A percentile compares a stretch with the other conserved stretches of the same genome.
Evolutionary conservation across 1,140 invertebrate genomes (phyloP).

Genomic region (Sitobion miscanthi): DNA sequence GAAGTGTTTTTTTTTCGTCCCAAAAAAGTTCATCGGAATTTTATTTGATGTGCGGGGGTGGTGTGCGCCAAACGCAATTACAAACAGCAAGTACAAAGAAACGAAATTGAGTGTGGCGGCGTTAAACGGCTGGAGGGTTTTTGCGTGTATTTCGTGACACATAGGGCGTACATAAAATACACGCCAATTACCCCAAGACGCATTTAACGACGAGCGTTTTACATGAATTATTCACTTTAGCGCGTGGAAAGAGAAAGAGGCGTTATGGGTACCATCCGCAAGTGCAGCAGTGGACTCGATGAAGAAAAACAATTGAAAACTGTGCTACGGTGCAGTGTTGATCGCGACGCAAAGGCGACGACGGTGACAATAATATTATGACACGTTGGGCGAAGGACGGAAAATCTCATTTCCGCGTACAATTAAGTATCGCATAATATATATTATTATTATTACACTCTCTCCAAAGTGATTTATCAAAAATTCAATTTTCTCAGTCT

Average conservation of each 20-base stretch:
- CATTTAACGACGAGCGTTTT: neutral
- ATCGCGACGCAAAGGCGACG: neutral
- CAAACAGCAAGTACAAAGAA: neutral
- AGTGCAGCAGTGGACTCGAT: neutral
- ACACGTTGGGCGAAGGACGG: neutral
- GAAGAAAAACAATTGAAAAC: neutral
- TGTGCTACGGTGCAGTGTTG: no score
- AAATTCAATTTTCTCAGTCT: constrained; percentile 33
- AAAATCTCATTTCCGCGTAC: constrained; percentile 25
- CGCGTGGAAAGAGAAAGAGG: no score
- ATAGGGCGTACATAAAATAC: neutral
- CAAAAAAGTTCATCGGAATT: neutral
- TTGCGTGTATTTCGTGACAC: neutral
- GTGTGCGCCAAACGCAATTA: neutral
- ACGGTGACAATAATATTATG: neutral
- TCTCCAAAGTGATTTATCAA: constrained; percentile 40
- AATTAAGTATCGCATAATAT: constrained; percentile 26
- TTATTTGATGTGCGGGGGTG: neutral
- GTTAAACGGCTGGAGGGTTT: neutral
- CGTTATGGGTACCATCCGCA: neutral
- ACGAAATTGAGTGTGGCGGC: neutral
- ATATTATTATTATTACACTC: neutral
- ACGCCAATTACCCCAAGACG: neutral
- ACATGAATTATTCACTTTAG: neutral
- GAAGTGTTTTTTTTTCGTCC: neutral